Percentiles rank a stretch among this genome's conserved stretches.
These are phyloP conservation scores for Himalopsyche anomala DNA, from an alignment of 2,888 invertebrate species.

Conservation along the genomic window DNA sequence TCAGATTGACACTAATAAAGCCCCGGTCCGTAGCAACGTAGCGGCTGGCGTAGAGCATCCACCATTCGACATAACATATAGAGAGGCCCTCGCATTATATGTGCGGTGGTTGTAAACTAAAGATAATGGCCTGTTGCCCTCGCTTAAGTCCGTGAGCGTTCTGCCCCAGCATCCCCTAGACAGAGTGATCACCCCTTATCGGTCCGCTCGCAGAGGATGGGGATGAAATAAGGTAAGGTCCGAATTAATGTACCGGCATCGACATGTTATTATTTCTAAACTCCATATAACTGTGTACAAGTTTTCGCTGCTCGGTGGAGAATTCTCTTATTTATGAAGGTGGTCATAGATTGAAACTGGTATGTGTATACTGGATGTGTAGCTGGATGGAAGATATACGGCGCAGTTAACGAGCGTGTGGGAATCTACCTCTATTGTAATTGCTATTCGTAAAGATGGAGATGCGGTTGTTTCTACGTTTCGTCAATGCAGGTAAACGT, in stretches of 20 bases:
- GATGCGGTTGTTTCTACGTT: constrained; percentile 72
- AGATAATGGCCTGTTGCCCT: constrained; percentile 64
- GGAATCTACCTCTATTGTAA: constrained; percentile 76
- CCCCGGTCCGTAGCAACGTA: constrained; percentile 48
- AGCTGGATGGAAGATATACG: constrained; percentile 75
- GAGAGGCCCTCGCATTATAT: constrained; percentile 64
- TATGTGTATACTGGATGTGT: constrained; percentile 55
- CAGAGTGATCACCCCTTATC: constrained; percentile 48
- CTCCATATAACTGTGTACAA: constrained; percentile 58
- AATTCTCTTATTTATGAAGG: constrained; percentile 68
- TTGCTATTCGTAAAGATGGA: constrained; percentile 77
- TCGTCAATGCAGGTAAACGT: constrained; percentile 64
- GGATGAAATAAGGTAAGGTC: constrained; percentile 64
- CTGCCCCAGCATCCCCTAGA: constrained; percentile 44
- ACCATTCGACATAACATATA: constrained; percentile 62
- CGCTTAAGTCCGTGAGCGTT: constrained; percentile 54
- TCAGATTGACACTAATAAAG: constrained; percentile 49
- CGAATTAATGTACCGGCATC: constrained; percentile 66
- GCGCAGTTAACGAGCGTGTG: constrained; percentile 77
- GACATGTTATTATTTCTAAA: constrained; percentile 65
- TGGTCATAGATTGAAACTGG: constrained; percentile 70
- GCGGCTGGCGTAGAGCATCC: constrained; percentile 57
- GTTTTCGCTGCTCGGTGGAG: constrained; percentile 45
- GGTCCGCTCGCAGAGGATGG: constrained; percentile 50
- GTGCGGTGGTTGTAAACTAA: constrained; percentile 64